Evolutionary conservation across 2,797 vertebrate species (phyloP).

Genomic region (Clarias fuscus): DNA sequence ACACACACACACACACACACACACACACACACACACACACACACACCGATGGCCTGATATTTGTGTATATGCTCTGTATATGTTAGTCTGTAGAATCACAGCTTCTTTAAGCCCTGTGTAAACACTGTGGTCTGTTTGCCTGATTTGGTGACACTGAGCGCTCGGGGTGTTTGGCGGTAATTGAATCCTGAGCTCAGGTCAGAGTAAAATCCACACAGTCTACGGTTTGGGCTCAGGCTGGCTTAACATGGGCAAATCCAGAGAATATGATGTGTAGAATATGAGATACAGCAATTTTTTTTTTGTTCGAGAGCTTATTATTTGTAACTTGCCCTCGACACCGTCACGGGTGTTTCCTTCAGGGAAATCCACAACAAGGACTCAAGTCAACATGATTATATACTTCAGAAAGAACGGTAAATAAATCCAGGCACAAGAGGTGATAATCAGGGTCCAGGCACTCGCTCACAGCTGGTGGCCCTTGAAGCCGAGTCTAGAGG

Average conservation of each 20-base stretch:
- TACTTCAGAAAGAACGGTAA: not conserved
- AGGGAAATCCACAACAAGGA: not conserved
- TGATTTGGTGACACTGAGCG: not conserved
- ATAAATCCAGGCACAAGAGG: not conserved
- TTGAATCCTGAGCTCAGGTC: not conserved
- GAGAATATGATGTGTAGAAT: not conserved
- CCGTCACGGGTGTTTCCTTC: not conserved
- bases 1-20: slow-evolving; percentile 10
- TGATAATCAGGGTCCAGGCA: not conserved
- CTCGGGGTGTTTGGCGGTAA: not conserved
- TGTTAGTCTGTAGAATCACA: not conserved
- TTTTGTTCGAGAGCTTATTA: not conserved
- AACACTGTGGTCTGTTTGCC: not conserved
- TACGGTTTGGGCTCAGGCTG: not conserved
- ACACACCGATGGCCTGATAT: not conserved
- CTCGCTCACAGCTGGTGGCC: not conserved
- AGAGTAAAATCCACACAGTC: not conserved
- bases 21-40: not conserved
- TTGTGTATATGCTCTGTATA: not conserved
- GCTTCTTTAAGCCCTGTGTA: not conserved
- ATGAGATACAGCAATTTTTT: too few relatives aligned
- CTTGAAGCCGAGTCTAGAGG: not conserved
- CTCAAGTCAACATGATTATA: not conserved
- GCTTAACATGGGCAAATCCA: not conserved
- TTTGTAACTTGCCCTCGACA: not conserved